phyloP scores from a whole-genome alignment of 2,113 vertebrate species.

The Sitta europaea region DNA sequence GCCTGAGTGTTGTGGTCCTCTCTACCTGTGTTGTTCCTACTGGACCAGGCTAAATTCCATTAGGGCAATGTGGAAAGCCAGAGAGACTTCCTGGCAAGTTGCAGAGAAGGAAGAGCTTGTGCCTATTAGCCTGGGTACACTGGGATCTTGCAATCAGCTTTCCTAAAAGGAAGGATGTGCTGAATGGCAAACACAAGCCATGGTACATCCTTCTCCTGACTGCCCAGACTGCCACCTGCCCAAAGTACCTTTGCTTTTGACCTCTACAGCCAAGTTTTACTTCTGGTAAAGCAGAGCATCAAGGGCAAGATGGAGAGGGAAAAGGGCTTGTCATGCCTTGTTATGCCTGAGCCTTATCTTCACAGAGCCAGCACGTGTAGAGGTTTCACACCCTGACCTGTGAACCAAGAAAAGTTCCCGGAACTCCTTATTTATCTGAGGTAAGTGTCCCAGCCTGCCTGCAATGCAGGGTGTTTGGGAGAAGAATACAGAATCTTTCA shows the following conservation, averaged over 20 bases:
- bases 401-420: neutral
- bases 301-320: neutral
- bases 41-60: neutral
- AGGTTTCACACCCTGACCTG: neutral
- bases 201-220: neutral
- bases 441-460: neutral
- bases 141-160: neutral
- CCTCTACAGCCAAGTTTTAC: neutral
- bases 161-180: neutral
- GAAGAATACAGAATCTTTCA: neutral
- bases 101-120: neutral
- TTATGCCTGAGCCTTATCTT: neutral
- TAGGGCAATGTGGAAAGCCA: neutral
- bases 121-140: neutral
- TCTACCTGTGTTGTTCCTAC: neutral
- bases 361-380: neutral
- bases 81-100: neutral
- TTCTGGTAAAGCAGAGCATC: neutral
- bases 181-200: neutral
- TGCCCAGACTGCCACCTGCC: neutral
- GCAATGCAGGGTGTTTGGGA: neutral
- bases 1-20: neutral
- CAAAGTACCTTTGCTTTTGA: neutral
- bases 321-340: neutral
- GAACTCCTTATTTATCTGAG: neutral